Conservation (phyloP, 2,888 invertebrate species). For the Melieria picta region DNA sequence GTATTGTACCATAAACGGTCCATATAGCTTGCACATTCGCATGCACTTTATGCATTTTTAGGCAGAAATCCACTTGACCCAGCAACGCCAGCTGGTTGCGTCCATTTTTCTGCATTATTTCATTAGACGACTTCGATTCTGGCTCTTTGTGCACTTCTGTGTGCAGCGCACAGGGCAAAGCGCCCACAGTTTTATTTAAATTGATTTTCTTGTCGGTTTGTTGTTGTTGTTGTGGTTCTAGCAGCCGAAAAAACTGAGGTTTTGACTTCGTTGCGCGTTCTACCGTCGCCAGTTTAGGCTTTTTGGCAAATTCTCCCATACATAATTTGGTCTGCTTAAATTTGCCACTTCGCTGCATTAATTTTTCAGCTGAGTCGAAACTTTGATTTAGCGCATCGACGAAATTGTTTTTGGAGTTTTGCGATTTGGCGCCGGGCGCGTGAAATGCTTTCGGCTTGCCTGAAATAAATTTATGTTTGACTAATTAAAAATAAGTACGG, state of each 20-base stretch:
- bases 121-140: constrained; percentile 11
- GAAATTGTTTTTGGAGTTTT: constrained; percentile 14
- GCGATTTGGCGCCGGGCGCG: background rate
- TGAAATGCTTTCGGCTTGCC: constrained; percentile 4
- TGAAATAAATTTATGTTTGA: background rate
- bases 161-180: background rate
- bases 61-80: constrained; percentile 57
- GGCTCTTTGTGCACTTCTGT: background rate
- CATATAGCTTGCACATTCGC: constrained; percentile 53
- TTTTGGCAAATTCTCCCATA: constrained; percentile 42
- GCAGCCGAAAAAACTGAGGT: constrained; percentile 43
- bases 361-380: constrained; percentile 50
- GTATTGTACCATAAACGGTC: constrained; percentile 58
- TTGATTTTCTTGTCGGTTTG: constrained; percentile 28
- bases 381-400: constrained; percentile 41
- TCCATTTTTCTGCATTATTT: constrained; percentile 41
- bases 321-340: constrained; percentile 54
- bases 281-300: constrained; percentile 14
- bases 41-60: constrained; percentile 53
- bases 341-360: constrained; percentile 45
- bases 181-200: constrained; percentile 35
- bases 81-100: constrained; percentile 50
- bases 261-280: constrained; percentile 41
- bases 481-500: background rate
- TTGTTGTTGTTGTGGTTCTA: constrained; percentile 37